These are phyloP conservation scores for Oscheius sp. DNA, from an alignment of 2,888 invertebrate species.

Conservation along the genomic window DNA sequence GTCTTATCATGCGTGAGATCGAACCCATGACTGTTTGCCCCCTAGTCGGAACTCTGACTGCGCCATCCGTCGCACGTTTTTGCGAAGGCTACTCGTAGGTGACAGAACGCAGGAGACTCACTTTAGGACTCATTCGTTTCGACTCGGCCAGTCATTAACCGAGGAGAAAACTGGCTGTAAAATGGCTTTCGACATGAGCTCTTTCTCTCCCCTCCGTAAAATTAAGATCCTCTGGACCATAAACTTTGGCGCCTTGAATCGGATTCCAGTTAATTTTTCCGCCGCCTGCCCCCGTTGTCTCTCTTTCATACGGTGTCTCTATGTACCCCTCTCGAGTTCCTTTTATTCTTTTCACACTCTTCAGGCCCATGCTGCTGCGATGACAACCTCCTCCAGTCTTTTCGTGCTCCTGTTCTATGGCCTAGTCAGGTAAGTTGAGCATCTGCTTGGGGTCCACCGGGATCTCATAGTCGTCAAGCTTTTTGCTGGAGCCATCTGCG, in stretches of 20 bases:
- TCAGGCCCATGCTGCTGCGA: slow-evolving; percentile 25
- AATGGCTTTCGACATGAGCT: not conserved
- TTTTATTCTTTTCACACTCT: slow-evolving; percentile 3
- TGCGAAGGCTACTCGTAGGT: too few relatives aligned
- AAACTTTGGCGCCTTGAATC: not conserved
- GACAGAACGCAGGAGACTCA: too few relatives aligned
- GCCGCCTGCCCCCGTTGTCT: slow-evolving; percentile 17
- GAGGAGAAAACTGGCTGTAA: slow-evolving; percentile 27
- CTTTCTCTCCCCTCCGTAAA: not conserved
- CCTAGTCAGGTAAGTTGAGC: slow-evolving; percentile 15
- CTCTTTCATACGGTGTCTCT: slow-evolving; percentile 1
- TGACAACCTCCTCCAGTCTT: slow-evolving; percentile 9
- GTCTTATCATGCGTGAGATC: too few relatives aligned
- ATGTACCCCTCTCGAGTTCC: not conserved
- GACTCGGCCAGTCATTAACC: slow-evolving; percentile 9
- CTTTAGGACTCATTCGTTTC: too few relatives aligned
- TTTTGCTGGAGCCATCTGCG: not conserved
- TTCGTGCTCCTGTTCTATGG: slow-evolving; percentile 18
- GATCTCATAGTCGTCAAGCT: not conserved
- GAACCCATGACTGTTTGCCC: too few relatives aligned
- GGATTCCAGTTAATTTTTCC: slow-evolving; percentile 19
- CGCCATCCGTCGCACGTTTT: too few relatives aligned
- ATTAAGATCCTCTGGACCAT: not conserved
- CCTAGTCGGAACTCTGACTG: too few relatives aligned
- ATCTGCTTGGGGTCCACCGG: slow-evolving; percentile 12